Conservation (phyloP, 1,140 invertebrate species). For the Diabrotica virgifera region DNA sequence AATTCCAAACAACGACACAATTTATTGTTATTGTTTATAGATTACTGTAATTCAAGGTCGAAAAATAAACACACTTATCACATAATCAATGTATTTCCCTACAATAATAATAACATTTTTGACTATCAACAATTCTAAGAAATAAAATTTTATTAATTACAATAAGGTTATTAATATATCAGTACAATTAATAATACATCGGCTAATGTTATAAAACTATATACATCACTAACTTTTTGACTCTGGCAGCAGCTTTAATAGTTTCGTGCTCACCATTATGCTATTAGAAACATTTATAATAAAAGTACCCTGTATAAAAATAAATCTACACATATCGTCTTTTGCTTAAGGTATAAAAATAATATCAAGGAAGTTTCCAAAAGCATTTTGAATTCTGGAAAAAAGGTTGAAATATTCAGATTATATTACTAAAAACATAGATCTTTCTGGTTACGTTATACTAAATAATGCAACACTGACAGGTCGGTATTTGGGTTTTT, state of each 20-base stretch:
- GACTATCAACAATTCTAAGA: slow-evolving; percentile 40
- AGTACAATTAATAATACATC: slow-evolving; percentile 30
- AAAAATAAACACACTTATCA: slow-evolving; percentile 8
- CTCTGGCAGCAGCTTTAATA: slow-evolving; percentile 15
- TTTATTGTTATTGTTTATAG: too few species aligned
- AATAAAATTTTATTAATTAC: slow-evolving; percentile 36
- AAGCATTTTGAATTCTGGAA: too few species aligned
- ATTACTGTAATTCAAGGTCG: too few species aligned
- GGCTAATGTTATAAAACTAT: slow-evolving; percentile 43
- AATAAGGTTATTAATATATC: slow-evolving; percentile 36
- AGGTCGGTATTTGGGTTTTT: too few species aligned
- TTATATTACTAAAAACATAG: too few species aligned
- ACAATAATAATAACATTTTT: slow-evolving; percentile 37
- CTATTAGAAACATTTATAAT: slow-evolving; percentile 31
- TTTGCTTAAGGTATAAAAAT: too few species aligned
- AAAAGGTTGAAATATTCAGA: too few species aligned
- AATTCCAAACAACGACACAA: too few species aligned
- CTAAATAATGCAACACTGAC: too few species aligned
- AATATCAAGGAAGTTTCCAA: too few species aligned
- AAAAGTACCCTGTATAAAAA: slow-evolving; percentile 28
- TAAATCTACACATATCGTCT: too few species aligned
- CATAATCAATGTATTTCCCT: slow-evolving; percentile 28
- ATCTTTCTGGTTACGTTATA: too few species aligned
- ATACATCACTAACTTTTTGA: slow-evolving; percentile 39
- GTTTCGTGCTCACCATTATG: slow-evolving; percentile 27